Conservation (phyloP, 2,113 vertebrate species). For the Serinus canaria region DNA sequence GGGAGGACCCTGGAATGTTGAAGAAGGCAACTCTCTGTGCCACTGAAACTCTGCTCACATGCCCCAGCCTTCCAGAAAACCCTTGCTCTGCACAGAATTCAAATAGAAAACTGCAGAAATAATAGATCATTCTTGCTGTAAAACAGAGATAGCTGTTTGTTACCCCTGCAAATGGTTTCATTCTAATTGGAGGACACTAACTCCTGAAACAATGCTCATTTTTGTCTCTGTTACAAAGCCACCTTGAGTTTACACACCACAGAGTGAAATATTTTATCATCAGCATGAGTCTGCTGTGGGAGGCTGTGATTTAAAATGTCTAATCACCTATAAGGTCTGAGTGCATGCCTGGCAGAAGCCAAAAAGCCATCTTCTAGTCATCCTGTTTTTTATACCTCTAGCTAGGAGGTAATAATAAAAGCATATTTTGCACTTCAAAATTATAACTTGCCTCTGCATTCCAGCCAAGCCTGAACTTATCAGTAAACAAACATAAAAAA, state of each 20-base stretch:
- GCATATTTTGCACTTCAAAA: slow-evolving; percentile 68
- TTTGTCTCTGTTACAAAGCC: slow-evolving; percentile 18
- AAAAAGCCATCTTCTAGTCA: slow-evolving; percentile 42
- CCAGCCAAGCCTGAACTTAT: slow-evolving; percentile 43
- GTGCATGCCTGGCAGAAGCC: background rate
- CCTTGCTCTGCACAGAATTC: background rate
- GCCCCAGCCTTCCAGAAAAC: background rate
- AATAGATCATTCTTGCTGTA: background rate
- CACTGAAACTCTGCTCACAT: background rate
- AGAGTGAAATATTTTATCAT: slow-evolving; percentile 11
- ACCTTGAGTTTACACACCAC: background rate
- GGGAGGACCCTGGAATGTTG: background rate
- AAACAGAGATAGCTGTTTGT: background rate
- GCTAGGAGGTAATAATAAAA: slow-evolving; percentile 68
- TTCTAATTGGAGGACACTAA: slow-evolving; percentile 21
- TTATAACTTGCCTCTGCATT: slow-evolving; percentile 23
- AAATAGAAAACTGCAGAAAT: background rate
- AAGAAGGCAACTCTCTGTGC: background rate
- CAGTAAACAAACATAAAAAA: slow-evolving; percentile 66
- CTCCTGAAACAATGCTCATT: slow-evolving; percentile 3
- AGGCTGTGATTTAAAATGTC: slow-evolving; percentile 47
- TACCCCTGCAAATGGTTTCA: background rate
- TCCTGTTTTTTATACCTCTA: slow-evolving; percentile 52
- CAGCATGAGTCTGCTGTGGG: background rate
- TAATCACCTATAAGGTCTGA: slow-evolving; percentile 5